Base-by-base conservation (phyloP, 2,113 vertebrate genomes). In the Acanthochromis polyacanthus region DNA sequence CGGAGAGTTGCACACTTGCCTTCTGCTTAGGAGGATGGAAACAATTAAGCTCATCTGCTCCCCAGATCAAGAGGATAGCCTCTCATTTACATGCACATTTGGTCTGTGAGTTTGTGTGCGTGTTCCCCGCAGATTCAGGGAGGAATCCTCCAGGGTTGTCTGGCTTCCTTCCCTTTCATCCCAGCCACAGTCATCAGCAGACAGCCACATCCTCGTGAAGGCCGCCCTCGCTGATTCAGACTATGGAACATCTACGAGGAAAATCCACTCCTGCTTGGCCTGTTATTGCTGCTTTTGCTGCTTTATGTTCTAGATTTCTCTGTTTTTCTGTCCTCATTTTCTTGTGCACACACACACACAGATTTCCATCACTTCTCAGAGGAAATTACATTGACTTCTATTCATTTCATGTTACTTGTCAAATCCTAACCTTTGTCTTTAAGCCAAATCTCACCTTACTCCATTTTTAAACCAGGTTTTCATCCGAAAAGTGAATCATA, bases 31-130 rank as follows among this genome's bases (percentile, higher is more conserved):
- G 50, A 17, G 50, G 48, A 85, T 90, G 87, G 88, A 88, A 92
- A 50, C 81, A 80, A 88, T 92, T 89, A 85, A 23, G n/a, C 12
- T 71, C 78, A 88, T 91, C 85, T 93, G 91, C 15, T 78, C 43
- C 12, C 32, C 88, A 92, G 82, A 84, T 81, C 57, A 23, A 3
- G 60, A 91, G 78, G 82, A 81, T 67, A 75, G 62, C 71, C 78
- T 72, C 53, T 84, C 63, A 81, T 89, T 86, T 88, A 83, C 78
- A 87, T 88, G 71, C 64, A 68, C 59, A 32, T 40, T 77, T 5
- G 0, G 4, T 63, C 45, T 55, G 65, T 57, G 45, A 8, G 32
- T 43, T 17, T 70, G 51, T 62, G 32, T 71, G 16, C 59, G 45
- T 65, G 45, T 65, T 60, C 20, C 71, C 38, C 51, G 56, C 56